Evolutionary conservation across 1,140 invertebrate species (phyloP), one percentile per base, ranked within the genome.

Genomic region (Drosophila watanabei): DNA sequence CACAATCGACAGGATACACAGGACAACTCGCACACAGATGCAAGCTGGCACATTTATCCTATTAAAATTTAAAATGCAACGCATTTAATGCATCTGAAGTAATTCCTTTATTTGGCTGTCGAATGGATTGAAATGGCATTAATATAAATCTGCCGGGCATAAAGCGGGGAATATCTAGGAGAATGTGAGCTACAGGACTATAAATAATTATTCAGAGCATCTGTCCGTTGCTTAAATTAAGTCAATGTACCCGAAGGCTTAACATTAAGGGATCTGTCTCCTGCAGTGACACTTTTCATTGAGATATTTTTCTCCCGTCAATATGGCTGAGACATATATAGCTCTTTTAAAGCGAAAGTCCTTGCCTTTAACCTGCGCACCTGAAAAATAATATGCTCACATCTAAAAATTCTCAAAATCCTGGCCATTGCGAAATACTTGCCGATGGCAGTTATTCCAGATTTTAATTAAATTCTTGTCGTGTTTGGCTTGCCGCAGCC

Each of bases 401-500:
- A 52, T 82, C 84, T 87, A 86, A 87, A 87, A 87, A 64, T 43
- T 71, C 59, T 61, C 62, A 65, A 68, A 73, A 72, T 69, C 73
- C 72, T 75, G 62, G 64, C 58, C 46, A 76, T 80, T 69, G 48
- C 70, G 48, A 52, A 49, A 59, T 75, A 45, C 60, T 75, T 63
- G 85, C 86, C 82, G 54, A 75, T 75, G 79, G 86, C 86, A 75
- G 79, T 90, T 80, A 82, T 90, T 90, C 80, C 76, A 86, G 68
- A 90, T 90, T 90, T 90, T 90, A 90, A 90, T 90, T 90, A 90
- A 90, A 90, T 90, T 90, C 79, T 72, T 89, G 79, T 84, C 80
- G 72, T 84, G 69, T 66, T 64, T 78, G 62, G 69, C 70, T 65
- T 66, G 60, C 70, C 59, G 68, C 64, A 56, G 63, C 66, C 46